A percentile compares a stretch with the other conserved stretches of the same genome.
These are phyloP conservation scores for Lycia hirtaria DNA, from an alignment of 2,888 invertebrate genomes.

Conservation along the genomic window DNA sequence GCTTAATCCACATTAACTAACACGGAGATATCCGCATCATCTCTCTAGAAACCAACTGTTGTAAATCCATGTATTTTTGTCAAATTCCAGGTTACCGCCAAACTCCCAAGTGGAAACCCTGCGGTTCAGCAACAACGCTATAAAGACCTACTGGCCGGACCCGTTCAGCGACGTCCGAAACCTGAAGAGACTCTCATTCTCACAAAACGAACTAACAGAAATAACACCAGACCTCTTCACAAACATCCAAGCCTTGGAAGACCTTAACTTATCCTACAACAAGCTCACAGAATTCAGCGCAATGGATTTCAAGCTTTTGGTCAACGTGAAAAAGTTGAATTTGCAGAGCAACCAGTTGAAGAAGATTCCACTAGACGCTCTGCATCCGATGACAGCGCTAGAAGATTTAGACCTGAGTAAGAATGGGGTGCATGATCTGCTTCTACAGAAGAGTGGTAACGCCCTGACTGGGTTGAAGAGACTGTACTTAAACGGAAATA, in stretches of 20 bases:
- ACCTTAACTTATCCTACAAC: slow-evolving; percentile 84
- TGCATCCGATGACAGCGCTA: slow-evolving; percentile 68
- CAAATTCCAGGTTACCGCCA: slow-evolving; percentile 71
- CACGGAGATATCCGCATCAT: too few relatives aligned
- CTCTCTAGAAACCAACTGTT: too few relatives aligned
- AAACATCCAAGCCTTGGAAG: slow-evolving; percentile 69
- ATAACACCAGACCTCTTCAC: slow-evolving; percentile 79
- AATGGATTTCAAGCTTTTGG: slow-evolving; percentile 69
- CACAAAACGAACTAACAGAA: slow-evolving; percentile 75
- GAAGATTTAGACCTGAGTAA: slow-evolving; percentile 80
- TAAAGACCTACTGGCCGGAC: slow-evolving; percentile 77
- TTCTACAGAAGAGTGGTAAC: slow-evolving; percentile 63
- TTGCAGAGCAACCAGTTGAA: slow-evolving; percentile 77
- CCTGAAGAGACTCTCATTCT: slow-evolving; percentile 75
- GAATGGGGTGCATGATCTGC: slow-evolving; percentile 71
- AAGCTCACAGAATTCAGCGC: slow-evolving; percentile 69
- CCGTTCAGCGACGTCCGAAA: slow-evolving; percentile 72
- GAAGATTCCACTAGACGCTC: slow-evolving; percentile 68
- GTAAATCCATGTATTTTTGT: neutral
- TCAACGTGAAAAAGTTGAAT: slow-evolving; percentile 69
- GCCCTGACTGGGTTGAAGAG: slow-evolving; percentile 63
- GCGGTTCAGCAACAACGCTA: slow-evolving; percentile 72
- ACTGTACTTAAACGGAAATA: slow-evolving; percentile 81
- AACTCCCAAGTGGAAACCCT: slow-evolving; percentile 73
- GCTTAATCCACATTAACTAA: too few relatives aligned